A percentile compares a stretch with the other conserved stretches of the same genome.
phyloP scores from a whole-genome alignment of 2,113 vertebrate species.

The Ahaetulla prasina region DNA sequence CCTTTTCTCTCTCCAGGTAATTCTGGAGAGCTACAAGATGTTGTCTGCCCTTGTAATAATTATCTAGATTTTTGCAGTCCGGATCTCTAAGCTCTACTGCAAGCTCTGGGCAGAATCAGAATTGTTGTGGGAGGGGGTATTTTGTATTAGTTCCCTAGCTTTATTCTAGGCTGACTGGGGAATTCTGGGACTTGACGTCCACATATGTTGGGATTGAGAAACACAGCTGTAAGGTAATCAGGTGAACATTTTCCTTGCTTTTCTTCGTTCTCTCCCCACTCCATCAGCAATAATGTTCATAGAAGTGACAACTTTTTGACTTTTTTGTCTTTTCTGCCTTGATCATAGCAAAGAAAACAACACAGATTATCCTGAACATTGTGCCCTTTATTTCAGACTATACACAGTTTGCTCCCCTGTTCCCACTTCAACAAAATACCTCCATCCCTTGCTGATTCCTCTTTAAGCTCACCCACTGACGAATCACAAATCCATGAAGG shows the following conservation, averaged over 20 bases:
- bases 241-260: background rate
- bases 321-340: background rate
- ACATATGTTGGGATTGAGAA: background rate
- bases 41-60: background rate
- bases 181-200: background rate
- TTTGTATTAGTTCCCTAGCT: background rate
- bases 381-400: fast-evolving
- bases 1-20: background rate
- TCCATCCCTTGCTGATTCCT: slow-evolving; percentile 19
- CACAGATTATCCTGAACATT: background rate
- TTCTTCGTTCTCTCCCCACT: background rate
- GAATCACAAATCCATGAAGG: slow-evolving; percentile 26
- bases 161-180: background rate
- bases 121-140: background rate
- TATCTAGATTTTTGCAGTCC: background rate
- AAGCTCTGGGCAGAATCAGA: background rate
- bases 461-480: slow-evolving; percentile 33
- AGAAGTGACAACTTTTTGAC: background rate
- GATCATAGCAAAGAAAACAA: background rate
- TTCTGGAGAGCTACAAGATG: background rate
- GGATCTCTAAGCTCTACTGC: background rate
- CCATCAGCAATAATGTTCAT: background rate
- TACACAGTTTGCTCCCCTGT: background rate
- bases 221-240: background rate
- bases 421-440: slow-evolving; percentile 23